phyloP scores from a whole-genome alignment of 2,888 invertebrate species.

The Tromatobia lineatoria region DNA sequence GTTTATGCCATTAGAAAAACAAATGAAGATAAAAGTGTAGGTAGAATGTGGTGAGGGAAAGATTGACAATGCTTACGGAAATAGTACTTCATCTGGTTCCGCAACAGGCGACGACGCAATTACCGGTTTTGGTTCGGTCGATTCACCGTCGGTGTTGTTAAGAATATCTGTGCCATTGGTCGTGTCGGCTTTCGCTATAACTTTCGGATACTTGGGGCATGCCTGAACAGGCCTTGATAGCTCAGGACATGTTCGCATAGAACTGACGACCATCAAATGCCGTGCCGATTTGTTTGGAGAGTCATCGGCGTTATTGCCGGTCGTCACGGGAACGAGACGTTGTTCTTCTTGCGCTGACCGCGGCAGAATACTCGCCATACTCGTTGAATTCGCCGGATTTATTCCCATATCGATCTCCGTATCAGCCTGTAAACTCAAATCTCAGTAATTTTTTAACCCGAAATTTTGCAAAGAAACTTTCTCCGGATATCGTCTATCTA shows the following conservation, averaged over 20 bases:
- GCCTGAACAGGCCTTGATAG: conserved; percentile 71
- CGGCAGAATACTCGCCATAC: conserved; percentile 80
- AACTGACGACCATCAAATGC: conserved; percentile 72
- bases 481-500: too few species aligned
- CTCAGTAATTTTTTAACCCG: not conserved
- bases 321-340: conserved; percentile 68
- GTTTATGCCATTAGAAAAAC: not conserved
- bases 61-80: conserved; percentile 60
- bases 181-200: conserved; percentile 77
- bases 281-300: conserved; percentile 62
- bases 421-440: conserved; percentile 71
- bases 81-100: conserved; percentile 16
- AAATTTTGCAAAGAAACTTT: not conserved
- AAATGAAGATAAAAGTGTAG: not conserved
- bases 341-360: conserved; percentile 76
- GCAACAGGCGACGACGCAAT: conserved; percentile 12
- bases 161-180: conserved; percentile 72
- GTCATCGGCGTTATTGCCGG: conserved; percentile 43
- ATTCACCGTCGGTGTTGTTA: conserved; percentile 47
- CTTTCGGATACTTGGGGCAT: conserved; percentile 74
- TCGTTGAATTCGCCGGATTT: conserved; percentile 76
- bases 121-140: conserved; percentile 51
- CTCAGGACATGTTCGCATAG: conserved; percentile 73
- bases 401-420: conserved; percentile 79
- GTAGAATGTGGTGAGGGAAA: not conserved